Percentiles rank a stretch among this genome's conserved stretches.
These are phyloP conservation scores for Perccottus glenii DNA, from an alignment of 2,113 vertebrate species.

Conservation along the genomic window DNA sequence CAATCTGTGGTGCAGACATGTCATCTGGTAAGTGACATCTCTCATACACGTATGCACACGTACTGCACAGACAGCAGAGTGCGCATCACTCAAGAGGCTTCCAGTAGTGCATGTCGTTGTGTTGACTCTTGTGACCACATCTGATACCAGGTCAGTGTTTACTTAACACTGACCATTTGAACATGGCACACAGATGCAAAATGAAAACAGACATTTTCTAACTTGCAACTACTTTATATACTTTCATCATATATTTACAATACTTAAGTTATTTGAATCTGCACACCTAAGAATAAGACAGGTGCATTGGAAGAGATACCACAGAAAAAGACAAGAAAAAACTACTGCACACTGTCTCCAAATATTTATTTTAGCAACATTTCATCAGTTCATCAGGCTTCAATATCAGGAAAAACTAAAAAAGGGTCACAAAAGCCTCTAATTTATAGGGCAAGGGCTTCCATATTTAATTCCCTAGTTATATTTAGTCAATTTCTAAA, in stretches of 20 bases:
- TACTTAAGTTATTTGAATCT: background rate
- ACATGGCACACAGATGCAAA: conserved; percentile 28
- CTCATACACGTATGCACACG: conserved; percentile 3
- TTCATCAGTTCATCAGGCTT: no score
- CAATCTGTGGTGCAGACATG: background rate
- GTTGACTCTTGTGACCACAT: conserved; percentile 13
- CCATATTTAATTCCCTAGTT: no score
- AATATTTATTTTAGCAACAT: no score
- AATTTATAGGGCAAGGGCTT: no score
- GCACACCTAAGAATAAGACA: conserved; percentile 28
- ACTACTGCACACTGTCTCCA: no score
- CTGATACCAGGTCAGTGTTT: conserved; percentile 48
- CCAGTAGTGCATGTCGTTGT: conserved; percentile 1
- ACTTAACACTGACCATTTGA: conserved; percentile 30
- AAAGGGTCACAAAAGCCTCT: no score
- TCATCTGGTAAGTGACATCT: conserved; percentile 2
- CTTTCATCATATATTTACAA: no score
- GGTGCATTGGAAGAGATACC: background rate
- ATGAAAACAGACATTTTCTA: conserved; percentile 15
- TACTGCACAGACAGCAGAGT: background rate
- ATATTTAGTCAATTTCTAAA: conserved; percentile 8
- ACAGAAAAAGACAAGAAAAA: no score
- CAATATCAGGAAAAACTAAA: no score
- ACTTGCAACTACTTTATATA: no score
- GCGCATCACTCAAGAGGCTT: conserved; percentile 10